A percentile compares a stretch with the other conserved stretches of the same genome.
Evolutionary conservation across 2,888 invertebrate species (phyloP).

Genomic region (Amiota minor): DNA sequence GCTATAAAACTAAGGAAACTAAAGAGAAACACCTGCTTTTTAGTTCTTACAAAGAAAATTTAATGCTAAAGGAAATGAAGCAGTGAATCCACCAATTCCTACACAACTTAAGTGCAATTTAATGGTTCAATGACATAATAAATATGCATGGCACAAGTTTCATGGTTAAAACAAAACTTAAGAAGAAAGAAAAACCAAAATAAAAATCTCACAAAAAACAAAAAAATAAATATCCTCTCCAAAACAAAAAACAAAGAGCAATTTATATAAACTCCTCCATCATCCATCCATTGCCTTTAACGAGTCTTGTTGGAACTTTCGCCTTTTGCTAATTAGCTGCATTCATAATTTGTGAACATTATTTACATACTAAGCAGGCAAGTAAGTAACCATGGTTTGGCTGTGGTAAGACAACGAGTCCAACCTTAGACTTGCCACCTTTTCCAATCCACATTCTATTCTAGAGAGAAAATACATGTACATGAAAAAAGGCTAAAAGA

Average conservation of each 20-base stretch:
- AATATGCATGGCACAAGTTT: conserved; percentile 56
- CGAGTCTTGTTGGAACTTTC: neutral
- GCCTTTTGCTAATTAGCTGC: conserved; percentile 61
- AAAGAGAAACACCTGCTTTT: neutral
- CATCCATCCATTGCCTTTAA: neutral
- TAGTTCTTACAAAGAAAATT: neutral
- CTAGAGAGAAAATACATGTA: neutral
- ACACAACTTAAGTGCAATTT: conserved; percentile 62
- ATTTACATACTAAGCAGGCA: conserved; percentile 61
- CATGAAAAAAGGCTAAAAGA: neutral
- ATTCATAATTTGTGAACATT: conserved; percentile 66
- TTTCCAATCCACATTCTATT: neutral
- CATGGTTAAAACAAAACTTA: neutral
- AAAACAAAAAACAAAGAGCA: neutral
- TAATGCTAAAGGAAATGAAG: neutral
- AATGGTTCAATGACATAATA: conserved; percentile 70
- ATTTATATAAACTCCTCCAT: neutral
- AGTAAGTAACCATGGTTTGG: conserved; percentile 29
- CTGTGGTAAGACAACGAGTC: conserved; percentile 30
- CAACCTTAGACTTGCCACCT: too few relatives aligned
- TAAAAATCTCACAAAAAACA: conserved; percentile 27
- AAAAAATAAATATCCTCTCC: conserved; percentile 26
- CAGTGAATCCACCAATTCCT: conserved; percentile 16
- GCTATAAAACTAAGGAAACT: conserved; percentile 50
- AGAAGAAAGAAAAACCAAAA: conserved; percentile 2